Base-by-base conservation (phyloP, 1,140 invertebrate species). In the Chymomyza costata region DNA sequence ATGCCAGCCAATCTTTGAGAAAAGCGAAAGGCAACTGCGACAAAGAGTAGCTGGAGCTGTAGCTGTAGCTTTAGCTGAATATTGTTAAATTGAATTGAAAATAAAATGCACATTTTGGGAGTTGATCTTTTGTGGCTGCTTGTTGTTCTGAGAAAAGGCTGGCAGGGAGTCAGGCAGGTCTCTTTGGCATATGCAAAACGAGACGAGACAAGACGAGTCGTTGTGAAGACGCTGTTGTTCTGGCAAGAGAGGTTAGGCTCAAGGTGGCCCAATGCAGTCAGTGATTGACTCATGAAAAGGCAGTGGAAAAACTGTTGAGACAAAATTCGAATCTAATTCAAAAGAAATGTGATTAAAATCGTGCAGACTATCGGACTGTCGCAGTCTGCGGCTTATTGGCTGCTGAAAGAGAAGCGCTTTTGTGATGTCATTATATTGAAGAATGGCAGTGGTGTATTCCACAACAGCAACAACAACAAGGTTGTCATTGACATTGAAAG, bases 351-450 rank as follows among this genome's bases (percentile, higher is more conserved):
- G 73, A 80, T 80, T 80, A 80, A 80, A 80, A 80, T 80, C 73
- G 56, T 61, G 64, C 65, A 56, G 32, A 41, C 34, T 18, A 21
- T 16, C 34, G 44, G 14, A 32, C 41, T 35, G 38, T n/a, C 13
- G 17, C 16, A 17, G 21, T 21, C 28, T 44, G 55, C 57, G 48
- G 54, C 62, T 62, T 49, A 58, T 51, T 54, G 52, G 52, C 50
- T 59, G 67, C 54, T 64, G 50, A 60, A 60, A 56, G 37, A 55
- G 38, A 57, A 51, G 64, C n/a, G n/a, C 73, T 80, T 78, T 80
- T 80, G 73, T 80, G 73, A 80, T 80, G 74, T 80, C 73, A 80
- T 80, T 80, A 80, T 80, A 80, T 80, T 81, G 73, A 81, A 80
- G 68, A 73, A 81, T 81, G 73, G 74, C 68, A 73, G 64, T 41